A percentile compares a stretch with the other conserved stretches of the same genome.
Conservation (phyloP, 2,888 invertebrate species). For the Lasioglossum marginatum region DNA sequence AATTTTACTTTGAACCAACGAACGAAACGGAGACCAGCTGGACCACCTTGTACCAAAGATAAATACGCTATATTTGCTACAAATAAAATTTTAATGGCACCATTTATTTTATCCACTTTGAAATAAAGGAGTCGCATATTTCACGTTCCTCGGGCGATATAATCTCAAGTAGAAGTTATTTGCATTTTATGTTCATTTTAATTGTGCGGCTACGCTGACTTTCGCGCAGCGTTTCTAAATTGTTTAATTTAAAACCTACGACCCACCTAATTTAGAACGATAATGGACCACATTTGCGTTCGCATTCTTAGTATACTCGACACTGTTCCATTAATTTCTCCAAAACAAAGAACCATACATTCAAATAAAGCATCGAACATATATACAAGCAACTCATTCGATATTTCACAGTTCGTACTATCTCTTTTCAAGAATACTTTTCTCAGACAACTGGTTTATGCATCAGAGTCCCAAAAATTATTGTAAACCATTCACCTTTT, state of each 20-base stretch:
- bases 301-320: too few relatives aligned
- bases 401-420: too few relatives aligned
- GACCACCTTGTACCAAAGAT: background rate
- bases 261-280: too few relatives aligned
- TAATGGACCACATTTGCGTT: too few relatives aligned
- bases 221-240: background rate
- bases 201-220: background rate
- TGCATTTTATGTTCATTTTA: background rate
- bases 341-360: too few relatives aligned
- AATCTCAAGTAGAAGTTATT: constrained; percentile 1
- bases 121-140: constrained; percentile 17
- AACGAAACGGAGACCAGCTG: background rate
- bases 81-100: constrained; percentile 11
- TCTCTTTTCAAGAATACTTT: too few relatives aligned
- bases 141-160: background rate
- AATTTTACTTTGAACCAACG: background rate
- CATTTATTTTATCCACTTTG: background rate
- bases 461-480: too few relatives aligned
- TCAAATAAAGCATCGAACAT: too few relatives aligned
- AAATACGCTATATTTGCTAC: constrained; percentile 5
- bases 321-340: too few relatives aligned
- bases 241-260: background rate
- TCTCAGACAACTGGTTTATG: too few relatives aligned
- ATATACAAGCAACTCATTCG: too few relatives aligned
- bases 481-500: too few relatives aligned